Evolutionary conservation across 2,113 vertebrate species (phyloP), one percentile per base, ranked within the genome.

Genomic region (Reinhardtius hippoglossoides): DNA sequence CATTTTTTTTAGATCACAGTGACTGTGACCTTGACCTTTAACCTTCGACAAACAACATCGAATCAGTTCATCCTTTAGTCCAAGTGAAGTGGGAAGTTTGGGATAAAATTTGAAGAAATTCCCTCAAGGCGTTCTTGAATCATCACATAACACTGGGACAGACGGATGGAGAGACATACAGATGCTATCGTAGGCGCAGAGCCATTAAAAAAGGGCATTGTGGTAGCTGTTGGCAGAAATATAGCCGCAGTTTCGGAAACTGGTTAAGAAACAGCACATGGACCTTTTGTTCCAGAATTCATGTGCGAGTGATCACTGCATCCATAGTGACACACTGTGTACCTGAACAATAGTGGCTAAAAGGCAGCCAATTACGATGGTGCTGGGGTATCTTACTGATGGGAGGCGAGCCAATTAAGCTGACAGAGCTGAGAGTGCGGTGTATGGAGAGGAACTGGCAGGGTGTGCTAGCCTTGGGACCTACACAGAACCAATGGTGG

Each of bases 371-470:
- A 94, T 94, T 94, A 93, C 78, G 75, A 92, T 73, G 71, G 71
- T 80, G 89, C 71, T 78, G 67, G 90, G 86, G 87, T 87, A 84
- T 90, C 74, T 92, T 54, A 76, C 88, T 88, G 81, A 93, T 88
- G 89, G 92, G 92, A 94, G 85, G 88, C 7, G 42, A 87, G 92
- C 92, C 92, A 94, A 94, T 95, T 94, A 95, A 91, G 88, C 89
- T 90, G 91, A 92, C 85, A 76, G 88, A 91, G 88, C 80, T 81
- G 61, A 89, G 86, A 86, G 73, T 67, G 78, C 79, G 74, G 79
- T 83, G 86, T 87, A 74, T 74, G 67, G 70, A 79, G 73, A 76
- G 60, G 76, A 81, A 77, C 82, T 87, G 85, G 80, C 85, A 86
- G 76, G 82, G 83, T 66, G 74, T 87, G 70, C 58, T 57, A 64